phyloP scores from a whole-genome alignment of 1,140 invertebrate genomes.

The Brachionus sp. region DNA sequence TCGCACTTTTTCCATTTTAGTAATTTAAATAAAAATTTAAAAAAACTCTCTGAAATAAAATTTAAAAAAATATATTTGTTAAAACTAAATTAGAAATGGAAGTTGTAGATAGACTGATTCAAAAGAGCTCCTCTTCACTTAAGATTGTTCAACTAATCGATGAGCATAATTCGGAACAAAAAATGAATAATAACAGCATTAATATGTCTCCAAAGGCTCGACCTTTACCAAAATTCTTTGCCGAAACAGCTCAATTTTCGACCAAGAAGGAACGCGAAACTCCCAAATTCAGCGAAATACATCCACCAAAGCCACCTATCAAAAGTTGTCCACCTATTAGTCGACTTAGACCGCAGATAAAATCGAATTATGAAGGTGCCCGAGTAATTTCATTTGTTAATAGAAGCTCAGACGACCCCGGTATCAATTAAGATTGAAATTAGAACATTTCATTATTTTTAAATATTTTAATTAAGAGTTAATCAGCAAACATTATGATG shows the following conservation, averaged over 20 bases:
- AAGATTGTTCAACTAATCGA: neutral
- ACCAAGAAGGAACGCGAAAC: conserved; percentile 43
- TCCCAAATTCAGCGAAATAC: conserved; percentile 38
- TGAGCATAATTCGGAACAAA: neutral
- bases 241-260: conserved; percentile 20
- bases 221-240: conserved; percentile 33
- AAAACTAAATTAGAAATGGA: neutral
- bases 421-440: neutral
- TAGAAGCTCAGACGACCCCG: conserved; percentile 28
- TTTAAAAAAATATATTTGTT: neutral
- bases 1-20: too few relatives aligned
- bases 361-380: conserved; percentile 28
- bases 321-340: conserved; percentile 44
- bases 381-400: conserved; percentile 21
- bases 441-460: neutral
- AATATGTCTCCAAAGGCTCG: conserved; percentile 23
- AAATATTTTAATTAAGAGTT: neutral
- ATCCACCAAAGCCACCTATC: conserved; percentile 43
- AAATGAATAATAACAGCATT: neutral
- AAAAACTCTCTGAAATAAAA: neutral
- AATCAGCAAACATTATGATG: conserved; percentile 53
- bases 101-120: conserved; percentile 19
- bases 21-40: neutral
- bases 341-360: neutral
- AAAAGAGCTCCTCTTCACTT: neutral